Percentiles rank a stretch among this genome's conserved stretches.
Evolutionary conservation across 2,888 invertebrate genomes (phyloP).

Genomic region (Philhelius pedissequus): DNA sequence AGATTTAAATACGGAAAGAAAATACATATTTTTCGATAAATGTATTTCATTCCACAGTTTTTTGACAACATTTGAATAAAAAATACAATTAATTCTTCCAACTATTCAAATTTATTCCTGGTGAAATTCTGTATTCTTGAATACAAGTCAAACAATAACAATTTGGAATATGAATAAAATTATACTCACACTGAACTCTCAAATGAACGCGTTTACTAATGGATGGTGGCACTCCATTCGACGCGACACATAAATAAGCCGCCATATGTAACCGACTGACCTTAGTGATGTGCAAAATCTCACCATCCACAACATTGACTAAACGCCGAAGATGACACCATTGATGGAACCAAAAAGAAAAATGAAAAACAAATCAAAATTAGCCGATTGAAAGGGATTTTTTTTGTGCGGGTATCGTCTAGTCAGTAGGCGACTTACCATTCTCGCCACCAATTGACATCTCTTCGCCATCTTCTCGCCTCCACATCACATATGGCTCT

Average conservation of each 20-base stretch:
- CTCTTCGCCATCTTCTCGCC: conserved; percentile 92
- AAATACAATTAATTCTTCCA: too few relatives aligned
- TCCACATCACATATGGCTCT: conserved; percentile 95
- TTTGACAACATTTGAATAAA: too few relatives aligned
- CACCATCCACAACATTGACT: conserved; percentile 94
- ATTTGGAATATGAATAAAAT: not conserved
- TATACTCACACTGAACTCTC: conserved; percentile 89
- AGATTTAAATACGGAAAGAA: too few relatives aligned
- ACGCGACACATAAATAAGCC: conserved; percentile 94
- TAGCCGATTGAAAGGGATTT: conserved; percentile 13
- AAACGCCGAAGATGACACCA: conserved; percentile 73
- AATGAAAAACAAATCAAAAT: not conserved
- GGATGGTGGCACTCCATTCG: conserved; percentile 94
- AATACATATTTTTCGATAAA: too few relatives aligned
- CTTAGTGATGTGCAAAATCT: conserved; percentile 90
- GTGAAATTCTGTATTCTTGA: not conserved
- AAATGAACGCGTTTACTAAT: conserved; percentile 91
- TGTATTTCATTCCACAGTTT: too few relatives aligned
- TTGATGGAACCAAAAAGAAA: not conserved
- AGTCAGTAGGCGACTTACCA: conserved; percentile 81
- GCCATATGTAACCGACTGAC: conserved; percentile 96
- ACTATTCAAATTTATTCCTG: too few relatives aligned
- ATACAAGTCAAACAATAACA: conserved; percentile 12
- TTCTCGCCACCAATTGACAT: conserved; percentile 94
- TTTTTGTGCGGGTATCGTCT: not conserved